Base-by-base conservation (phyloP, 2,113 vertebrate genomes). In the Gadus macrocephalus region DNA sequence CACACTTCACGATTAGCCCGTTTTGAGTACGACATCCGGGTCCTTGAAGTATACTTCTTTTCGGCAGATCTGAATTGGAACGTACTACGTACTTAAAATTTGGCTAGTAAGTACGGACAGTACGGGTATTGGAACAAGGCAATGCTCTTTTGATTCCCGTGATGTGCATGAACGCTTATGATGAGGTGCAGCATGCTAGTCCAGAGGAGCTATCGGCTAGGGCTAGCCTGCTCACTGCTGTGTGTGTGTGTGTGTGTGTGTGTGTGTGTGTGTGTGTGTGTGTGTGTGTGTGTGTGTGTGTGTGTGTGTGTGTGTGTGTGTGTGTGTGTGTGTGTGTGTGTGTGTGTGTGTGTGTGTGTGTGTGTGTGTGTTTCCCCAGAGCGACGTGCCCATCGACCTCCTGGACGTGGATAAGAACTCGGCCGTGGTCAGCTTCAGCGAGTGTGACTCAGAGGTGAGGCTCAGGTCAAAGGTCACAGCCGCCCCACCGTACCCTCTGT, bases 321-420 rank as follows among this genome's bases (percentile, higher is more conserved):
- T 56, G 53, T 14, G 53, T 3, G 15, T 73, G 42, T 11, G 25
- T 25, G 25, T 19, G 17, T 56, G 53, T 14, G 53, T 3, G 15
- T 73, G 42, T 11, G 25, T 25, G 25, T 19, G 17, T 56, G 53
- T 14, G 53, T 3, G 15, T 73, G 42, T 11, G 25, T 25, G 25
- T 25, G 25, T 25, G 25, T 25, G 25, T 73, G 0, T 59, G 58
- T 19, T 42, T 64, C 9, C 27, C 28, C 83, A 99, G 97, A 98
- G 97, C 53, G 96, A 98, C 35, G 96, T 98, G 79, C 97, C 97
- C 3, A 92, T 99, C 70, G 97, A 98, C 81, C 86, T 99, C 75
- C 91, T 98, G 78, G 97, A 99, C 72, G 96, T 98, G 82, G 97
- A 99, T 82, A 99, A 98, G 90, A 98, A 98, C 89, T 99, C 96